These are phyloP conservation scores for Petrophora chlorosata DNA, from an alignment of 2,888 invertebrate species.

Conservation along the genomic window DNA sequence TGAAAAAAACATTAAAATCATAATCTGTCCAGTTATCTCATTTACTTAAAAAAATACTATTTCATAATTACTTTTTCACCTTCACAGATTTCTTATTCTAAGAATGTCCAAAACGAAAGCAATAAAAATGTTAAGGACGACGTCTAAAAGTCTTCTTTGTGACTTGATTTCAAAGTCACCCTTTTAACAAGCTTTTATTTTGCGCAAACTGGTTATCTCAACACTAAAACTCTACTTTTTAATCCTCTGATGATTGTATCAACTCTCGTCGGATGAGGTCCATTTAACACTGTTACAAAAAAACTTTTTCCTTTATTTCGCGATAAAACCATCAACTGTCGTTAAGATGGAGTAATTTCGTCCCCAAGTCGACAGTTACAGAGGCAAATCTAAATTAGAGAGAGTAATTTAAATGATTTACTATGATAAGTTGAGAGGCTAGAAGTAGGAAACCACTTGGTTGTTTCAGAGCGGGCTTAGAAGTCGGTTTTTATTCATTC, in stretches of 20 bases:
- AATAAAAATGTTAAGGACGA: too few relatives aligned
- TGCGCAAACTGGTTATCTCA: background rate
- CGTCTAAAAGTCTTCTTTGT: too few relatives aligned
- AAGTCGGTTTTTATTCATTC: background rate
- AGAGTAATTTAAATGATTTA: conserved; percentile 38
- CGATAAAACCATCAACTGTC: conserved; percentile 42
- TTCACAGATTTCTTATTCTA: too few relatives aligned
- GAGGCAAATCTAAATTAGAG: conserved; percentile 34
- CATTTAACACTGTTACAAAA: conserved; percentile 28
- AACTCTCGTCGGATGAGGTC: conserved; percentile 24
- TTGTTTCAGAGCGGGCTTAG: background rate
- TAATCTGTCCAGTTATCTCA: too few relatives aligned
- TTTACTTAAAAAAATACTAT: too few relatives aligned
- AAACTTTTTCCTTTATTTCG: conserved; percentile 38
- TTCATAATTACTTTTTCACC: too few relatives aligned
- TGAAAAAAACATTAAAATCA: too few relatives aligned
- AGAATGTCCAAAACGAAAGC: too few relatives aligned
- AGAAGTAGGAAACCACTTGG: conserved; percentile 13
- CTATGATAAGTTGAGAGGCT: conserved; percentile 16
- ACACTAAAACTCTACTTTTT: conserved; percentile 7
- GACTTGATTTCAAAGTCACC: too few relatives aligned
- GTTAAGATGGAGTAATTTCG: conserved; percentile 32
- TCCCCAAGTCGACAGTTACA: conserved; percentile 35
- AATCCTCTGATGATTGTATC: conserved; percentile 29
- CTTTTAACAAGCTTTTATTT: too few relatives aligned